phyloP scores from a whole-genome alignment of 1,140 invertebrate genomes.

The Euglossa dilemma region DNA sequence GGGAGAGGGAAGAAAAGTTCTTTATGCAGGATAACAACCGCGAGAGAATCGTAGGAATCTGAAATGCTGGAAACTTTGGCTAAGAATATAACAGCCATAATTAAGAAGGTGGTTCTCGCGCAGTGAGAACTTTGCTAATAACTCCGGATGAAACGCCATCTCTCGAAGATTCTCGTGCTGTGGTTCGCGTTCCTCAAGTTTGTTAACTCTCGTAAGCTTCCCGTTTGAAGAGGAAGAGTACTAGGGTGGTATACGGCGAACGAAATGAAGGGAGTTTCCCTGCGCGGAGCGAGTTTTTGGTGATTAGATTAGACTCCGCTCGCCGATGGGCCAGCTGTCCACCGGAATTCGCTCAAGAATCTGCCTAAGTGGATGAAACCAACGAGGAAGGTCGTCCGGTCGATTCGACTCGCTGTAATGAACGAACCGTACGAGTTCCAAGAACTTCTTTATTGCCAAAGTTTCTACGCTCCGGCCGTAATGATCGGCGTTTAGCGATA shows the following conservation, averaged over 20 bases:
- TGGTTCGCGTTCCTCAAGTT: conserved; percentile 73
- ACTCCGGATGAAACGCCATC: conserved; percentile 59
- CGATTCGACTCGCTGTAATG: conserved; percentile 63
- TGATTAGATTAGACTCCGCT: conserved; percentile 76
- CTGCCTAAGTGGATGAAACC: conserved; percentile 74
- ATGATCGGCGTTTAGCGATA: conserved; percentile 52
- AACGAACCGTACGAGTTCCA: conserved; percentile 64
- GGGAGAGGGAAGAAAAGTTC: not conserved
- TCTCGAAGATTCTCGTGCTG: conserved; percentile 57
- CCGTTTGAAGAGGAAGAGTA: conserved; percentile 56
- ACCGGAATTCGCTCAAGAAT: conserved; percentile 73
- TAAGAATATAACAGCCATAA: conserved; percentile 64
- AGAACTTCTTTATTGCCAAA: conserved; percentile 70
- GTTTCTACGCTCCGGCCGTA: conserved; percentile 50
- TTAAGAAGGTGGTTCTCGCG: conserved; percentile 61
- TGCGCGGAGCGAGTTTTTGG: conserved; percentile 74
- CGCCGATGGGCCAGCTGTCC: conserved; percentile 74
- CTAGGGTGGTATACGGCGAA: conserved; percentile 48
- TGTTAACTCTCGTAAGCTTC: conserved; percentile 73
- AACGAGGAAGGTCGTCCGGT: conserved; percentile 60
- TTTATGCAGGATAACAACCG: conserved; percentile 6
- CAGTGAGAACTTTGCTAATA: conserved; percentile 70
- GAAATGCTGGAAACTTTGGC: conserved; percentile 37
- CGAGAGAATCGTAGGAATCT: conserved; percentile 16
- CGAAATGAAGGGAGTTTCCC: conserved; percentile 75